A percentile compares a stretch with the other conserved stretches of the same genome.
These are phyloP conservation scores for Calameuta idolon DNA, from an alignment of 2,888 invertebrate species.

Conservation along the genomic window DNA sequence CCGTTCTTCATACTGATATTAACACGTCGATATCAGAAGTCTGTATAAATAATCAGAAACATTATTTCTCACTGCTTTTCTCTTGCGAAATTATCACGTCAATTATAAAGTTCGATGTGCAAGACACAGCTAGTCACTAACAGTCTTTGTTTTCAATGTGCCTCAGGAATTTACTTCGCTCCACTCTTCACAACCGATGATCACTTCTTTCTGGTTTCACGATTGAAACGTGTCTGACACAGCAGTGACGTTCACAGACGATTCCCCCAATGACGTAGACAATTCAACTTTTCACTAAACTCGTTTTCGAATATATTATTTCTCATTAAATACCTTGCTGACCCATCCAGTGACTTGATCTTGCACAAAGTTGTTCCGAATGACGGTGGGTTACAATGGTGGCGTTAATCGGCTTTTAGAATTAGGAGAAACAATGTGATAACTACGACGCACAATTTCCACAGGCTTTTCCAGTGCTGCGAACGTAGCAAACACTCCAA, in stretches of 20 bases:
- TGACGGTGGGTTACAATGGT: neutral
- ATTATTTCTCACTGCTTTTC: neutral
- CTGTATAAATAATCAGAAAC: neutral
- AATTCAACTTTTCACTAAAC: neutral
- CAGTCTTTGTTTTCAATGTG: neutral
- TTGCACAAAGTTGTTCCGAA: neutral
- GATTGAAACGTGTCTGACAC: neutral
- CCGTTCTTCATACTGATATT: neutral
- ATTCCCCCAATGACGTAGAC: neutral
- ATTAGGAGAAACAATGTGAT: neutral
- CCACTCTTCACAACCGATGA: neutral
- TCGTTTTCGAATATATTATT: neutral
- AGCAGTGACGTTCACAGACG: neutral
- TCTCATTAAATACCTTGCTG: neutral
- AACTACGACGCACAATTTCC: neutral
- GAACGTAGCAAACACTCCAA: neutral
- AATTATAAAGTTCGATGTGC: neutral
- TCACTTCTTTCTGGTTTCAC: neutral
- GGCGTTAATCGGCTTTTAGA: neutral
- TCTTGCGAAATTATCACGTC: neutral
- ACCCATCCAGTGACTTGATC: neutral
- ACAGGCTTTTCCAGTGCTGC: neutral
- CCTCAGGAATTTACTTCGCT: neutral
- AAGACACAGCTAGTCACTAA: neutral
- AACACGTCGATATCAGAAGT: neutral